phyloP scores from a whole-genome alignment of 2,888 invertebrate species.

The Drosophila fulvimacula region DNA sequence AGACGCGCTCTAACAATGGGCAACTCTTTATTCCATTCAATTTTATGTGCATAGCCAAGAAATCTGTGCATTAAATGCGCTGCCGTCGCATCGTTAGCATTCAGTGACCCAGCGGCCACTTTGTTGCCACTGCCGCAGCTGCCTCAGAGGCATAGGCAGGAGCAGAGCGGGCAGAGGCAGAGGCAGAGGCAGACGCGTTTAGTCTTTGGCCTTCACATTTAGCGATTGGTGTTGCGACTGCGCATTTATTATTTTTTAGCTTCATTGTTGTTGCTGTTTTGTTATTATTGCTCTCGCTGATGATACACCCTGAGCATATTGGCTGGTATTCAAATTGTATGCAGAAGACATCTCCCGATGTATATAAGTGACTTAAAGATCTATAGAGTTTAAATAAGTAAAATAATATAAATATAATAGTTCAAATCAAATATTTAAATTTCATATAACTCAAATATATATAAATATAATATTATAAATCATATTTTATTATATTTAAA shows the following conservation, averaged over 20 bases:
- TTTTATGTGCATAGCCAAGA: slow-evolving; percentile 68
- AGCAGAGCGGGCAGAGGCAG: not conserved
- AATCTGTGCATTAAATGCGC: slow-evolving; percentile 76
- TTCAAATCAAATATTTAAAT: too few relatives aligned
- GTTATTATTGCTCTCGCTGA: not conserved
- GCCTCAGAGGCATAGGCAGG: slow-evolving; percentile 32
- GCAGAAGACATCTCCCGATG: not conserved
- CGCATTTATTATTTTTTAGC: slow-evolving; percentile 64
- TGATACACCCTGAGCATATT: slow-evolving; percentile 1
- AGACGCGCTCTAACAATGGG: slow-evolving; percentile 53
- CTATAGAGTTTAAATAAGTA: not conserved
- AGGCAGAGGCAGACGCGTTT: slow-evolving; percentile 53
- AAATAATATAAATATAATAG: too few relatives aligned
- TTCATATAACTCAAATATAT: too few relatives aligned
- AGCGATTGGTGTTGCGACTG: slow-evolving; percentile 62
- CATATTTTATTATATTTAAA: too few relatives aligned
- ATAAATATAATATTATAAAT: too few relatives aligned
- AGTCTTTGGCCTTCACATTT: slow-evolving; percentile 74
- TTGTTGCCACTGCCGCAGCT: slow-evolving; percentile 50
- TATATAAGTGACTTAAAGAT: not conserved
- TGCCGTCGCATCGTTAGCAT: slow-evolving; percentile 68
- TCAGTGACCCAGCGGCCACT: slow-evolving; percentile 32
- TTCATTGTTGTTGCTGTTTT: slow-evolving; percentile 7
- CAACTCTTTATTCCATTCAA: slow-evolving; percentile 75
- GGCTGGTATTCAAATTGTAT: not conserved